Evolutionary conservation across 2,888 invertebrate species (phyloP).

Genomic region (Amphiduros pacificus): DNA sequence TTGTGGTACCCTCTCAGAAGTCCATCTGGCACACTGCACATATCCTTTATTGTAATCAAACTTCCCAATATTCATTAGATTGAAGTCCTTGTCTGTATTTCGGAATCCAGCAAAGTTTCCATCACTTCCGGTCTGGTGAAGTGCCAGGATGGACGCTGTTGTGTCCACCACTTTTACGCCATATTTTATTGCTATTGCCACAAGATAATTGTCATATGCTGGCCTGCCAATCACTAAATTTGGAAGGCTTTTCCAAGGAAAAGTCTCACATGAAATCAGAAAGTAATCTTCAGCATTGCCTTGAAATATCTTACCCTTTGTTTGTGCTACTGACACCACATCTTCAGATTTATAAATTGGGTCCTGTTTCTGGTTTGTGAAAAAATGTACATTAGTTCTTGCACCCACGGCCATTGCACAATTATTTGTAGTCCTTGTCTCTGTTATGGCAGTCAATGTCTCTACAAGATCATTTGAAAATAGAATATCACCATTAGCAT

Average conservation of each 20-base stretch:
- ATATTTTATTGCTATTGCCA: neutral
- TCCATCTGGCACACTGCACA: too few species aligned
- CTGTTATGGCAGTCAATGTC: neutral
- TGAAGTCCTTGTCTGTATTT: too few species aligned
- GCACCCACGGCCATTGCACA: neutral
- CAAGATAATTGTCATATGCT: slow-evolving; percentile 5
- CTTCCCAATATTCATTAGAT: too few species aligned
- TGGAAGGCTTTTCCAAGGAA: slow-evolving; percentile 1
- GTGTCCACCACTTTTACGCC: neutral
- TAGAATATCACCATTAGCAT: neutral
- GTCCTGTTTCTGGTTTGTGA: neutral
- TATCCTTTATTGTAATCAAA: too few species aligned
- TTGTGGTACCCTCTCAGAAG: too few species aligned
- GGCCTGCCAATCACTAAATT: slow-evolving; percentile 2
- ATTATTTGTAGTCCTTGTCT: neutral
- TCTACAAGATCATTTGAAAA: neutral
- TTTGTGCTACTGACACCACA: neutral
- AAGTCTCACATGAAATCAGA: neutral
- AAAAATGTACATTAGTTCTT: neutral
- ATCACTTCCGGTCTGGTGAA: slow-evolving; percentile 6
- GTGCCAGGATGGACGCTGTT: neutral
- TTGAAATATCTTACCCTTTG: neutral
- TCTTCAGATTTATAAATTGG: neutral
- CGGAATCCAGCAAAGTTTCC: slow-evolving; percentile 6
- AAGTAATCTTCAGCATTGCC: neutral